These are phyloP conservation scores for Lithophane socia DNA, from an alignment of 2,888 invertebrate genomes.

Conservation along the genomic window DNA sequence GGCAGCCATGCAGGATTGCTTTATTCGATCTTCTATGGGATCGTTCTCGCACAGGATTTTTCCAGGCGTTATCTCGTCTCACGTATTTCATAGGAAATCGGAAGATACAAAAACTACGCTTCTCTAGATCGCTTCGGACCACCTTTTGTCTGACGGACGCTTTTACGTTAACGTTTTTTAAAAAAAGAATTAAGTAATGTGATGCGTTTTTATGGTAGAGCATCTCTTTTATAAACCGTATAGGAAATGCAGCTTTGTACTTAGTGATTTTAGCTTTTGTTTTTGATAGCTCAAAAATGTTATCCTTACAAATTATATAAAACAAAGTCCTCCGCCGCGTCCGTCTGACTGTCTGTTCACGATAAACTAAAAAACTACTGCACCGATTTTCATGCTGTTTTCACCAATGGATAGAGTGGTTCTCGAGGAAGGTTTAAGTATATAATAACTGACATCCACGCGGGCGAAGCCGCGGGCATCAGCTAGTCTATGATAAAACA, in stretches of 20 bases:
- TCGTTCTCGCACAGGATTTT: constrained; percentile 30
- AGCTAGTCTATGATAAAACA: neutral
- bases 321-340: no score
- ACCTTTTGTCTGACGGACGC: constrained; percentile 29
- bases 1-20: constrained; percentile 33
- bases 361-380: no score
- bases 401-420: no score
- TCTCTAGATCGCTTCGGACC: constrained; percentile 19
- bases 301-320: no score
- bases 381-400: no score
- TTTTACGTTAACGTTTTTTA: constrained; percentile 21
- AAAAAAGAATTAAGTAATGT: neutral
- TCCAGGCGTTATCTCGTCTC: constrained; percentile 49
- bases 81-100: constrained; percentile 62
- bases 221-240: neutral
- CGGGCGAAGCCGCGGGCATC: no score
- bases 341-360: no score
- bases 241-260: neutral
- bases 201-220: neutral
- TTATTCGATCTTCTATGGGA: constrained; percentile 46
- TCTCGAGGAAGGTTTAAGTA: no score
- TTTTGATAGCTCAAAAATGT: neutral
- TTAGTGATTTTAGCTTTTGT: neutral
- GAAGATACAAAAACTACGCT: constrained; percentile 55
- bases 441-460: no score